These are phyloP conservation scores for Holothuria leucospilota DNA, from an alignment of 53 echinoderm and acorn worm species.

Conservation along the genomic window DNA sequence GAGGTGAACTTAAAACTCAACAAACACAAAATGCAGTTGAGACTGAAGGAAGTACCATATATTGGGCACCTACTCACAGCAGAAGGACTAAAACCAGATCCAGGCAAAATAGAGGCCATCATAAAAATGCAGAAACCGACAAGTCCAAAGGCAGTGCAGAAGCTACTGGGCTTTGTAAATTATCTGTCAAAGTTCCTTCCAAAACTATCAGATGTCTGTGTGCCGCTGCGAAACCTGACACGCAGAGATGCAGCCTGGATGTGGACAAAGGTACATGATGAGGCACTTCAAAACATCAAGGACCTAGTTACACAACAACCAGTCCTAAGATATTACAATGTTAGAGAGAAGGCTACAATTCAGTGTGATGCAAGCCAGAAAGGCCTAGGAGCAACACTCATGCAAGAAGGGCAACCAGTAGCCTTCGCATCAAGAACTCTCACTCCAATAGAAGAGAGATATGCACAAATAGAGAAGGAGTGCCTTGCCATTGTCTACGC, in stretches of 20 bases:
- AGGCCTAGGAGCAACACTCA: slow-evolving; percentile 62
- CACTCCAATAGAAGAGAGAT: slow-evolving; percentile 54
- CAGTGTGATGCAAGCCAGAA: slow-evolving; percentile 59
- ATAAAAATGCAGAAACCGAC: slow-evolving; percentile 52
- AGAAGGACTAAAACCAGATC: slow-evolving; percentile 54
- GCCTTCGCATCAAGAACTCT: slow-evolving; percentile 53
- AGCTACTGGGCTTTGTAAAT: slow-evolving; percentile 59
- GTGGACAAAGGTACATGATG: background rate
- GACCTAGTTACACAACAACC: slow-evolving; percentile 49
- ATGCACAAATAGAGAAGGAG: slow-evolving; percentile 75
- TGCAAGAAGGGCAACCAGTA: slow-evolving; percentile 62
- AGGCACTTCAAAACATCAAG: slow-evolving; percentile 29
- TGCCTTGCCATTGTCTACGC: slow-evolving; percentile 63
- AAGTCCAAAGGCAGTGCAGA: slow-evolving; percentile 45
- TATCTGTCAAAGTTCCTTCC: slow-evolving; percentile 58
- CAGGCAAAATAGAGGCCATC: slow-evolving; percentile 41
- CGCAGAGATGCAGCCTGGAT: background rate
- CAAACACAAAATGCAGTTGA: slow-evolving; percentile 35
- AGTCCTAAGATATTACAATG: slow-evolving; percentile 64
- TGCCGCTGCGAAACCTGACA: slow-evolving; percentile 4
- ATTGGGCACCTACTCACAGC: slow-evolving; percentile 53
- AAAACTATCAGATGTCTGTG: slow-evolving; percentile 38
- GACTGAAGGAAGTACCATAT: slow-evolving; percentile 34
- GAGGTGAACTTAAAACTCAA: slow-evolving; percentile 37
- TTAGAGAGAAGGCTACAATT: slow-evolving; percentile 56